phyloP scores from a whole-genome alignment of 2,888 invertebrate genomes.

The Trichopria drosophilae region DNA sequence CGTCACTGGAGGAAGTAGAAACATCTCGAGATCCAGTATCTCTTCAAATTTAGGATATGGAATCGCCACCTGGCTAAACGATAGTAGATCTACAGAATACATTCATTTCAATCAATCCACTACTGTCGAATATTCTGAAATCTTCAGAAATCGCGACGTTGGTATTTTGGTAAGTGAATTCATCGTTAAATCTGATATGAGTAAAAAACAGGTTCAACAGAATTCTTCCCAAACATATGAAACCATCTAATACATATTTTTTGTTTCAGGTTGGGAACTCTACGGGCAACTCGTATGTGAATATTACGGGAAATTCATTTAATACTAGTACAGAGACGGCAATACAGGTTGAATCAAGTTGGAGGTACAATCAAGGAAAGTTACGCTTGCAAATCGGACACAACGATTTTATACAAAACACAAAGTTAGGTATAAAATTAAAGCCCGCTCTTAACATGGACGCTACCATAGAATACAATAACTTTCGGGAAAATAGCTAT shows the following conservation, averaged over 20 bases:
- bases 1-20: conserved; percentile 90
- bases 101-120: conserved; percentile 82
- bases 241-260: neutral
- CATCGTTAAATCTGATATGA: too few relatives aligned
- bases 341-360: conserved; percentile 88
- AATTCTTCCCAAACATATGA: neutral
- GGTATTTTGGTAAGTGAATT: conserved; percentile 69
- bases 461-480: conserved; percentile 83
- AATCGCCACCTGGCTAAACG: conserved; percentile 86
- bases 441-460: conserved; percentile 80
- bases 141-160: conserved; percentile 83
- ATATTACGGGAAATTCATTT: conserved; percentile 90
- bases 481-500: conserved; percentile 78
- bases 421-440: conserved; percentile 74
- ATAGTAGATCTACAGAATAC: conserved; percentile 77
- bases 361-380: conserved; percentile 64
- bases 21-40: conserved; percentile 83
- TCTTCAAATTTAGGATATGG: conserved; percentile 89
- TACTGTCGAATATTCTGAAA: conserved; percentile 81
- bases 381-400: conserved; percentile 80
- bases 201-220: too few relatives aligned
- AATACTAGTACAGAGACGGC: conserved; percentile 78
- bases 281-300: conserved; percentile 82
- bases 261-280: conserved; percentile 77
- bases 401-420: conserved; percentile 78